Conservation (phyloP, 2,113 vertebrate species). For the Strix uralensis region DNA sequence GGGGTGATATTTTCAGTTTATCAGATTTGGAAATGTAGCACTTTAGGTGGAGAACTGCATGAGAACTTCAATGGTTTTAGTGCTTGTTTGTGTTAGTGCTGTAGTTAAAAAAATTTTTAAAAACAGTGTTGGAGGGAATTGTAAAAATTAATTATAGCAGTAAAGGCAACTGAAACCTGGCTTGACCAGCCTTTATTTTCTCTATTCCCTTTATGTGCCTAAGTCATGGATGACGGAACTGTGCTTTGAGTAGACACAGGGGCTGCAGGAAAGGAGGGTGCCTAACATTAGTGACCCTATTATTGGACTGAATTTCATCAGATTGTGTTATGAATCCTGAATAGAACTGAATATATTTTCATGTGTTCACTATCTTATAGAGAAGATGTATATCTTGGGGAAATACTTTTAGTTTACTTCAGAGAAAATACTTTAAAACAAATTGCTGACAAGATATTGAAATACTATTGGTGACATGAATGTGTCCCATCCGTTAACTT, state of each 20-base stretch:
- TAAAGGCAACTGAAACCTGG: neutral
- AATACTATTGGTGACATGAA: neutral
- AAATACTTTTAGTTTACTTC: neutral
- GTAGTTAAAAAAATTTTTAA: neutral
- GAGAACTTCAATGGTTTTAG: neutral
- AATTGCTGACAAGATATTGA: neutral
- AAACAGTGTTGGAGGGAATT: neutral
- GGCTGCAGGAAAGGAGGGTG: neutral
- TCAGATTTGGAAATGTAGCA: neutral
- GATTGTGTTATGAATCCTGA: neutral
- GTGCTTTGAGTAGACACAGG: neutral
- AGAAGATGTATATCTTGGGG: neutral
- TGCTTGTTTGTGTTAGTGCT: neutral
- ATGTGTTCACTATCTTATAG: neutral
- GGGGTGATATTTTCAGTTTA: neutral
- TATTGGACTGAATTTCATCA: neutral
- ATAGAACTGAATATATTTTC: neutral
- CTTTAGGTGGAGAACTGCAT: neutral
- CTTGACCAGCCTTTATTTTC: neutral
- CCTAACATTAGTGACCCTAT: neutral
- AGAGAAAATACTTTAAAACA: neutral
- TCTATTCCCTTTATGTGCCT: neutral
- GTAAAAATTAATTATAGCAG: neutral
- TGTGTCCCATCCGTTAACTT: neutral
- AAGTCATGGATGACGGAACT: neutral